A percentile compares a stretch with the other conserved stretches of the same genome.
Conservation (phyloP, 2,797 vertebrate genomes). For the Syncerus caffer region DNA sequence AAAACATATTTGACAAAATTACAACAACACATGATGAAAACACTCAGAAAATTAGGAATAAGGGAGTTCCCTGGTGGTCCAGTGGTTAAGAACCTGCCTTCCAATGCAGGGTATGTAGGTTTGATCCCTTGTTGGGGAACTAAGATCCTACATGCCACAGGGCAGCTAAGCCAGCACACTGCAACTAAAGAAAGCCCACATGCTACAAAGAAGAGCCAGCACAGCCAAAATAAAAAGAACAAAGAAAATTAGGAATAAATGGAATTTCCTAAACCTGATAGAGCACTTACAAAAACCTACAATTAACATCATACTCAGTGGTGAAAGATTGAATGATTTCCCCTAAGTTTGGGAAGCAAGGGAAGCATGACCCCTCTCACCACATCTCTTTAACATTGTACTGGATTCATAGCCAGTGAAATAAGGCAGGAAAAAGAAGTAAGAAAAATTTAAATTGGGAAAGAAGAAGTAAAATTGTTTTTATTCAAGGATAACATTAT, state of each 20-base stretch:
- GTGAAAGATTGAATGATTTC: not conserved
- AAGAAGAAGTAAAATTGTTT: not conserved
- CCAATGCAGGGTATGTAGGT: not conserved
- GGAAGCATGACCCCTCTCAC: not conserved
- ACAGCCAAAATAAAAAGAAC: not conserved
- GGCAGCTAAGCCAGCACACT: not conserved
- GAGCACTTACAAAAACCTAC: not conserved
- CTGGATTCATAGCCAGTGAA: not conserved
- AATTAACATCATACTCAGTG: not conserved
- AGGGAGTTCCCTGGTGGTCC: not conserved
- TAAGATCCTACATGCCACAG: not conserved
- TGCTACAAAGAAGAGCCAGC: not conserved
- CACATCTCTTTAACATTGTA: not conserved
- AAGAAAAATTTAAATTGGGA: not conserved
- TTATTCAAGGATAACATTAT: not conserved
- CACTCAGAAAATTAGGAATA: not conserved
- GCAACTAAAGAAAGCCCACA: not conserved
- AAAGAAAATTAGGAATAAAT: not conserved
- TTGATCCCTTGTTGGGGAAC: not conserved
- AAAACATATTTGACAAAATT: not conserved
- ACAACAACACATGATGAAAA: not conserved
- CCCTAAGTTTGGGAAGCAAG: not conserved
- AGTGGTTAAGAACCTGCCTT: not conserved
- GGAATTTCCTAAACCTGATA: not conserved
- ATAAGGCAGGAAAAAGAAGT: conserved; percentile 11